Evolutionary conservation across 2,797 vertebrate genomes (phyloP), one percentile per base, ranked within the genome.

Genomic region (Lerista edwardsae): DNA sequence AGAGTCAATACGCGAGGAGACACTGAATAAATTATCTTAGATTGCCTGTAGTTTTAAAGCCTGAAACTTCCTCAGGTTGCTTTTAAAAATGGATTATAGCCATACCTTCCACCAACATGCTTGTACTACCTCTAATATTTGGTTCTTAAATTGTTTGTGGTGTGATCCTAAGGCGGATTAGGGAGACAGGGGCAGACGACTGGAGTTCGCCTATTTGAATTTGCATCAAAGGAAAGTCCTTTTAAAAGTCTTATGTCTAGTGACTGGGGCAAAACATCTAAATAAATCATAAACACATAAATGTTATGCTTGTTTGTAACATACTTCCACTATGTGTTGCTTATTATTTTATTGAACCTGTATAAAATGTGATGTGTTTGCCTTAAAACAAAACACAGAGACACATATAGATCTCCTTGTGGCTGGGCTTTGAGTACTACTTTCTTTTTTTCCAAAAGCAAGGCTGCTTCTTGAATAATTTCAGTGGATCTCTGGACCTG

Each of bases 11-110:
- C 36, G 68, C 3, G 36, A 34, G 29, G 27, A 85, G 51, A 75
- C 14, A 10, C 75, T 80, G 75, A 75, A 80, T 85, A 80, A 68
- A 80, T 85, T 57, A 68, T 57, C 51, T 27, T 34, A 39, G 77
- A n/a, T 31, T 80, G 29, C 62, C 44, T 80, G 47, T 74, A n/a
- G 27, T 55, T 68, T 39, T 57, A 79, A 80, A 77, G 9, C 55
- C 15, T 8, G 55, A 55, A 34, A n/a, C 23, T 39, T 59, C 36
- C 31, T 8, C 75, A 80, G 23, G 34, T 75, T 80, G 47, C 36
- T 68, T 85, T 80, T 67, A 75, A 44, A 36, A 14, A 68, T 74
- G 39, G 68, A 59, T 80, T 75, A 59, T 41, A 75, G 61, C 39
- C 47, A 59, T 59, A 11, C 34, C 3, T 34, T 44, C 65, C 36